A percentile compares a stretch with the other conserved stretches of the same genome.
phyloP scores from a whole-genome alignment of 2,888 invertebrate species.

The Macrosiphum euphorbiae region DNA sequence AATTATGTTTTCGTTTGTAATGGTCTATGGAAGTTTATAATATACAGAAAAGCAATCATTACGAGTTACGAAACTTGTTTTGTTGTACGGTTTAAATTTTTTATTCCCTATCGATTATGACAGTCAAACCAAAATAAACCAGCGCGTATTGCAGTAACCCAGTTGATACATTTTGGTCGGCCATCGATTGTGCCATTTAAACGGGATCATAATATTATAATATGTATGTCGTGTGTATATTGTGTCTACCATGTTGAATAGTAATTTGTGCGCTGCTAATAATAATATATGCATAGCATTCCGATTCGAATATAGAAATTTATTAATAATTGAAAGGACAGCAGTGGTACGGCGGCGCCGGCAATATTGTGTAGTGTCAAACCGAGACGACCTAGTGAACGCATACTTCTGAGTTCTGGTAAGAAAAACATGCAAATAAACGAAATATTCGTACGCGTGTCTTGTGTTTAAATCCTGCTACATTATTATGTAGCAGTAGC shows the following conservation, averaged over 20 bases:
- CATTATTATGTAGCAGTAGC: no score
- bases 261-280: conserved; percentile 31
- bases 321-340: conserved; percentile 44
- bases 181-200: conserved; percentile 18
- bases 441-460: neutral
- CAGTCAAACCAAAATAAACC: neutral
- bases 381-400: neutral
- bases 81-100: neutral
- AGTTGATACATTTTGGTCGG: conserved; percentile 7
- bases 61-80: neutral
- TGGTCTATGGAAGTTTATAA: neutral
- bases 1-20: neutral
- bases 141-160: neutral
- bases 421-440: neutral
- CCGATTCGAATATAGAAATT: conserved; percentile 45
- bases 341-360: no score
- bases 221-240: neutral
- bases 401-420: neutral
- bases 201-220: conserved; percentile 11
- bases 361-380: neutral
- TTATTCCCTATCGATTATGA: neutral
- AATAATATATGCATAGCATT: conserved; percentile 28
- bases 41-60: neutral
- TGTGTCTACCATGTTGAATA: neutral
- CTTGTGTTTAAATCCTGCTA: neutral